These are phyloP conservation scores for Cryptocheilus praepositus DNA, from an alignment of 2,888 invertebrate species.

Conservation along the genomic window DNA sequence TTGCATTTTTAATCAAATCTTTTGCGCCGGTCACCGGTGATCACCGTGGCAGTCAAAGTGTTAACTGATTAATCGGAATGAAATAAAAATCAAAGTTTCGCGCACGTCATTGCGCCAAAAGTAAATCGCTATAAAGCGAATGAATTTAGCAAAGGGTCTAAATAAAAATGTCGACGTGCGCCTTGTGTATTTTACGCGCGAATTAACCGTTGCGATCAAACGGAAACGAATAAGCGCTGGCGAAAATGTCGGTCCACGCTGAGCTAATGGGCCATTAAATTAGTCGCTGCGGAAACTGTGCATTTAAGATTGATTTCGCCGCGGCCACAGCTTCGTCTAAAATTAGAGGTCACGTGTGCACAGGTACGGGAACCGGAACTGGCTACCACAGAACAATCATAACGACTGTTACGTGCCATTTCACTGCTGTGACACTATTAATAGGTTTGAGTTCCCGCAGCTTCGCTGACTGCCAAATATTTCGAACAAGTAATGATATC, in stretches of 20 bases:
- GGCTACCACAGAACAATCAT: constrained; percentile 40
- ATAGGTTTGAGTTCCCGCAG: constrained; percentile 39
- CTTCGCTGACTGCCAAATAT: background rate
- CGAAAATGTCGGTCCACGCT: background rate
- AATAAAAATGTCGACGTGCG: background rate
- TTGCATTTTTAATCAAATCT: no score
- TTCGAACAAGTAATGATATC: no score
- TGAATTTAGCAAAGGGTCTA: background rate
- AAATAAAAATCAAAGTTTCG: no score
- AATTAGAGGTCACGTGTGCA: constrained; percentile 28
- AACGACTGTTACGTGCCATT: constrained; percentile 40
- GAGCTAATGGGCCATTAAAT: constrained; percentile 5
- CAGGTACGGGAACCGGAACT: constrained; percentile 29
- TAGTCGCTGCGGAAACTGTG: constrained; percentile 2
- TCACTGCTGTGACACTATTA: constrained; percentile 38
- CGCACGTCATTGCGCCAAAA: background rate
- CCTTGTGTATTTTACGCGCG: no score
- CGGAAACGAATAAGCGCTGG: no score
- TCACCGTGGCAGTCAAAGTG: no score
- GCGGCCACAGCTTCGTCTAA: constrained; percentile 11
- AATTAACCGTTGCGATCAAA: no score
- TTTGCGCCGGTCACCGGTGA: no score
- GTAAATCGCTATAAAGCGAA: background rate
- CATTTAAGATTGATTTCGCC: constrained; percentile 3
- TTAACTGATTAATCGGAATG: no score